phyloP scores from a whole-genome alignment of 2,113 vertebrate genomes.

The Pachycephala philippinensis region DNA sequence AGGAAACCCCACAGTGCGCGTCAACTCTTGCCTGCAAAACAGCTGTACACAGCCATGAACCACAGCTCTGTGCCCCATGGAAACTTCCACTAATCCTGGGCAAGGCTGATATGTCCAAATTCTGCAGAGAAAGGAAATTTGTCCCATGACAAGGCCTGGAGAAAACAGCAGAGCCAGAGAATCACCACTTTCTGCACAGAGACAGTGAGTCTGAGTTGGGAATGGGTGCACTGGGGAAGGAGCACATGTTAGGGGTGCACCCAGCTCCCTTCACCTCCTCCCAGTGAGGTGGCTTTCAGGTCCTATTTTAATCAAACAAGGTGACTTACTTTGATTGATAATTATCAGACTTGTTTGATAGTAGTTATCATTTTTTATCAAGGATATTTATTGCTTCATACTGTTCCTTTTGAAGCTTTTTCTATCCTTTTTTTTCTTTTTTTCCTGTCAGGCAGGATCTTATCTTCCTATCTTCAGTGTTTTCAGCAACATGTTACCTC shows the following conservation, averaged over 20 bases:
- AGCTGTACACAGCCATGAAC: accelerated
- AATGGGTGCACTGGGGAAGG: background rate
- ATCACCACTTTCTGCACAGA: background rate
- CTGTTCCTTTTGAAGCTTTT: background rate
- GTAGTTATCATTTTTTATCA: background rate
- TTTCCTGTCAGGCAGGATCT: background rate
- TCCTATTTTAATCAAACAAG: background rate
- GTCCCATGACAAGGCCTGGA: background rate
- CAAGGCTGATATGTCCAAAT: background rate
- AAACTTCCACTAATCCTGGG: background rate
- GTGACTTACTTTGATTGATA: background rate
- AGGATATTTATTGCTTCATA: background rate
- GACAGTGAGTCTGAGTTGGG: background rate
- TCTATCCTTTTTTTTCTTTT: background rate
- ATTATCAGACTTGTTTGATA: background rate
- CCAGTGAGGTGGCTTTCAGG: background rate
- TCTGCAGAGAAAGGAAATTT: background rate
- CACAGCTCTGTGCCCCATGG: background rate
- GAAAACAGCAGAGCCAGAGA: background rate
- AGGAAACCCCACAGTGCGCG: background rate
- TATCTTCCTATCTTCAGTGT: background rate
- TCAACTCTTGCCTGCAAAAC: background rate
- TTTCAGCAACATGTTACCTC: background rate
- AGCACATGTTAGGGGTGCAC: background rate
- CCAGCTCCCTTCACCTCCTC: background rate